Evolutionary conservation across 2,888 invertebrate species (phyloP).

Genomic region (Abrostola tripartita): DNA sequence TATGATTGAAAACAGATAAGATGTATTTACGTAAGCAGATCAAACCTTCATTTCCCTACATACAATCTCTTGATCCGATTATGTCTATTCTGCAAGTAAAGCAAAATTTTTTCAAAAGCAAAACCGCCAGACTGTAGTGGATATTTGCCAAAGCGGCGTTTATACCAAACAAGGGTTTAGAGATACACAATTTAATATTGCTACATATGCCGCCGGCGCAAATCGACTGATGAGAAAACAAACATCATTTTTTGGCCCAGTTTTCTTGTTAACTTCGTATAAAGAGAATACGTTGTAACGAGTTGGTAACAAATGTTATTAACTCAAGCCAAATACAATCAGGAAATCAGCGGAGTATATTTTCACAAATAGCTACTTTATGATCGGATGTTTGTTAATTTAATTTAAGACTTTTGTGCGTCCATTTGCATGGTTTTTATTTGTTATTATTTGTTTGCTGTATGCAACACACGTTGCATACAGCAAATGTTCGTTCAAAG

Average conservation of each 20-base stretch:
- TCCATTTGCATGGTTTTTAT: too few species aligned
- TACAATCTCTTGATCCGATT: slow-evolving; percentile 75
- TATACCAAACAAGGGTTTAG: slow-evolving; percentile 64
- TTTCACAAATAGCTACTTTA: slow-evolving; percentile 6
- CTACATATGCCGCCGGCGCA: slow-evolving; percentile 40
- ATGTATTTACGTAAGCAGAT: slow-evolving; percentile 58
- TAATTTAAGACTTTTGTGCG: too few species aligned
- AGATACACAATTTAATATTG: slow-evolving; percentile 60
- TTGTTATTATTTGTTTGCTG: too few species aligned
- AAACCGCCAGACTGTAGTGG: slow-evolving; percentile 63
- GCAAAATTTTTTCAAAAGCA: slow-evolving; percentile 68
- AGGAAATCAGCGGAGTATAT: slow-evolving; percentile 10
- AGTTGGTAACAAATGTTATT: slow-evolving; percentile 22
- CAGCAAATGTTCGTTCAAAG: neutral
- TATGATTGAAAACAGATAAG: slow-evolving; percentile 38
- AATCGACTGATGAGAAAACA: slow-evolving; percentile 38
- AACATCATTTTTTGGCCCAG: slow-evolving; percentile 29
- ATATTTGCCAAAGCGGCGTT: slow-evolving; percentile 72
- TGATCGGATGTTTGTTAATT: too few species aligned
- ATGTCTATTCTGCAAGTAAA: slow-evolving; percentile 68
- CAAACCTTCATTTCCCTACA: slow-evolving; percentile 68
- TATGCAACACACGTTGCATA: neutral
- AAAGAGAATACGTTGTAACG: slow-evolving; percentile 25
- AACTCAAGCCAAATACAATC: slow-evolving; percentile 24
- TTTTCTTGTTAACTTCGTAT: slow-evolving; percentile 25